Conservation (phyloP, 2,888 invertebrate genomes). For the Epirrhoe tristata region DNA sequence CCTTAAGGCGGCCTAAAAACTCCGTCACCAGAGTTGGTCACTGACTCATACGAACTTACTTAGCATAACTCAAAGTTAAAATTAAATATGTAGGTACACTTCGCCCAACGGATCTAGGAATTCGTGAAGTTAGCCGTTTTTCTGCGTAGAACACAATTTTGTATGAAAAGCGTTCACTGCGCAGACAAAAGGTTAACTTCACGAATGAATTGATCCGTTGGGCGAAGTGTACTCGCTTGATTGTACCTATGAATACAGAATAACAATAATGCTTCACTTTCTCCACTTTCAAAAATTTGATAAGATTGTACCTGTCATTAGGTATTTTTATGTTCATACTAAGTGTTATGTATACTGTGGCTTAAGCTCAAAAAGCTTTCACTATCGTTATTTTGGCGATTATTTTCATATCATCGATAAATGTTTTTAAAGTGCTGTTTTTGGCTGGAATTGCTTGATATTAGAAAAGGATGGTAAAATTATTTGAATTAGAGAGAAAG, state of each 20-base stretch:
- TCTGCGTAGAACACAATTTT: no score
- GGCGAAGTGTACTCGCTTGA: no score
- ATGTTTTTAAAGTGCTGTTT: conserved; percentile 8
- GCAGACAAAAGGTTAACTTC: no score
- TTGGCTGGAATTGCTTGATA: background rate
- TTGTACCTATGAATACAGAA: conserved; percentile 53
- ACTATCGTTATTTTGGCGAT: conserved; percentile 69
- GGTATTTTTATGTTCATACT: conserved; percentile 55
- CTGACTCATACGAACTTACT: no score
- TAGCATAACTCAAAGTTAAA: no score
- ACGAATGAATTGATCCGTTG: no score
- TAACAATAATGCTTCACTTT: conserved; percentile 66
- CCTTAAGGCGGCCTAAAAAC: no score
- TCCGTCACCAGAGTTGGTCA: no score
- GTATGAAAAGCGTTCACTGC: no score
- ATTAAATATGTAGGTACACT: no score
- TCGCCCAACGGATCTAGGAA: no score
- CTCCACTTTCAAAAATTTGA: conserved; percentile 72
- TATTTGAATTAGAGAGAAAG: background rate
- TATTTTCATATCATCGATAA: conserved; percentile 61
- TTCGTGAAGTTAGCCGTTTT: no score
- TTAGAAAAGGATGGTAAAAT: background rate
- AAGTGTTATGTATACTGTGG: conserved; percentile 24
- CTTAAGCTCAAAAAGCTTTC: conserved; percentile 70
- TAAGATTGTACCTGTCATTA: conserved; percentile 76